phyloP scores from a whole-genome alignment of 2,888 invertebrate genomes.

The Rhimphoctona megacephalus region DNA sequence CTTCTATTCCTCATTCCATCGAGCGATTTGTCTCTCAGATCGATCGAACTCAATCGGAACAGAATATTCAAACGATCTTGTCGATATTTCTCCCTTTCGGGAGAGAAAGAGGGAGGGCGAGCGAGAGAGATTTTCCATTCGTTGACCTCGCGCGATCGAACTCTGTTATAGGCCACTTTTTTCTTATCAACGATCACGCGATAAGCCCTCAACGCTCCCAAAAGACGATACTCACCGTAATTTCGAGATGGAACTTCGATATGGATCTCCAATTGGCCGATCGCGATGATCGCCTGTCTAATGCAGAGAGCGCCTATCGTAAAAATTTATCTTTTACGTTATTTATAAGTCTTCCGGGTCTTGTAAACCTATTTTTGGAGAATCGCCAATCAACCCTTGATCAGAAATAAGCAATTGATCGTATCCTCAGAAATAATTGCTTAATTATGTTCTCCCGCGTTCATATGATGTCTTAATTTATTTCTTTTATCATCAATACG shows the following conservation, averaged over 20 bases:
- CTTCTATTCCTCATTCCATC: conserved; percentile 12
- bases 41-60: conserved; percentile 23
- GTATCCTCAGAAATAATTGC: background rate
- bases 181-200: conserved; percentile 13
- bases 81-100: background rate
- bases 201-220: conserved; percentile 1
- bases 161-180: conserved; percentile 7
- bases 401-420: background rate
- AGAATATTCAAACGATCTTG: conserved; percentile 6
- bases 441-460: background rate
- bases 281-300: conserved; percentile 11
- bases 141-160: conserved; percentile 11
- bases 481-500: background rate
- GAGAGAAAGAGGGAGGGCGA: background rate
- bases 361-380: background rate
- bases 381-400: background rate
- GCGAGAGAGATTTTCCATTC: background rate
- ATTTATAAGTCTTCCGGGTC: conserved; percentile 1
- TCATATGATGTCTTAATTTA: background rate
- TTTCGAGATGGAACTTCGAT: conserved; percentile 22
- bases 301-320: background rate
- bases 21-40: conserved; percentile 21
- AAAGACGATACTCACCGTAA: conserved; percentile 19
- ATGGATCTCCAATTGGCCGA: conserved; percentile 19
- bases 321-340: background rate